A percentile compares a stretch with the other conserved stretches of the same genome.
Conservation (phyloP, 2,113 vertebrate genomes). For the Sus scrofa region DNA sequence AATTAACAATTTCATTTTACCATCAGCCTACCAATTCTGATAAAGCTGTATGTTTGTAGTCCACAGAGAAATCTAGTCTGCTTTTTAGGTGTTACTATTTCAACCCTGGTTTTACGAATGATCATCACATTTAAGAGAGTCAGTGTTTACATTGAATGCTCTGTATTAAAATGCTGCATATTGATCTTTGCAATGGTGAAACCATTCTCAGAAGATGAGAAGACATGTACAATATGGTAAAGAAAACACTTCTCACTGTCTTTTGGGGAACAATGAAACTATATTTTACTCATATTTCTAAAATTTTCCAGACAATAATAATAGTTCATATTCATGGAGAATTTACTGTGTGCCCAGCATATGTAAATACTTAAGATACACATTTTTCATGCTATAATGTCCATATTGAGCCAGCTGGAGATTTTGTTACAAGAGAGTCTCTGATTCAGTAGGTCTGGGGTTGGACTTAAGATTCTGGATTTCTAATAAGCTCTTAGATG, state of each 20-base stretch:
- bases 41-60: slow-evolving; percentile 31
- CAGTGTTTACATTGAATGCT: neutral
- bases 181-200: neutral
- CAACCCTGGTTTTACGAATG: neutral
- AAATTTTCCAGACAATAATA: neutral
- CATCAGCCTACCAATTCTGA: neutral
- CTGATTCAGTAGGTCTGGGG: neutral
- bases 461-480: neutral
- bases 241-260: neutral
- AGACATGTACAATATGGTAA: neutral
- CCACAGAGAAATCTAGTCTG: neutral
- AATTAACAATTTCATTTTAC: slow-evolving; percentile 59
- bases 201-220: neutral
- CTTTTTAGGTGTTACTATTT: neutral
- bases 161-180: neutral
- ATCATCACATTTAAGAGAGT: slow-evolving; percentile 14
- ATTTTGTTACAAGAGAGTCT: neutral
- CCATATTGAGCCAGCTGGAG: neutral
- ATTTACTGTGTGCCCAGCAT: neutral
- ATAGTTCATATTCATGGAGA: neutral
- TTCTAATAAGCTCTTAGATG: neutral
- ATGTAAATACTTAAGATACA: neutral
- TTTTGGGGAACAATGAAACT: neutral
- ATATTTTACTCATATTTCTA: slow-evolving; percentile 11
- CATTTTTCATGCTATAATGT: neutral